These are phyloP conservation scores for Drosophila kanekoi DNA, from an alignment of 2,888 invertebrate genomes.

Conservation along the genomic window DNA sequence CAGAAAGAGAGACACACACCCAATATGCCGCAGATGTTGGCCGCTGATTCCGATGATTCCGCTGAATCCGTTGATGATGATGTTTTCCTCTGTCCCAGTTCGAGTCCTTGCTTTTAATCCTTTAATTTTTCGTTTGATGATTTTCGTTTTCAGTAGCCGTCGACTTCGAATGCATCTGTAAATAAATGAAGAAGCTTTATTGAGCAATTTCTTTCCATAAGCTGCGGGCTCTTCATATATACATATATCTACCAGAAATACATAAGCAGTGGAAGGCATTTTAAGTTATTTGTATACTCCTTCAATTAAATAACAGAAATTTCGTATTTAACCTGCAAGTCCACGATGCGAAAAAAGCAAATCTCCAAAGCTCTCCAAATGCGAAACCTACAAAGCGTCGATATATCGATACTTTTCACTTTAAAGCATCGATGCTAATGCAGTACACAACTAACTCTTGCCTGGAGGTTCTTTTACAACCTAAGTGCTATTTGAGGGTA, in stretches of 20 bases:
- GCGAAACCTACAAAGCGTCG: neutral
- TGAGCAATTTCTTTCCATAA: conserved; percentile 1
- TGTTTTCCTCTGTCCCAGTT: neutral
- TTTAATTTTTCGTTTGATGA: conserved; percentile 35
- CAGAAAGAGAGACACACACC: conserved; percentile 25
- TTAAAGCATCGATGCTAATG: neutral
- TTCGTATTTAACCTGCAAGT: neutral
- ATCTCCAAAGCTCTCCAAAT: conserved; percentile 1
- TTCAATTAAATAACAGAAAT: neutral
- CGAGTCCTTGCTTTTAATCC: conserved; percentile 29
- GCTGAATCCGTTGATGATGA: conserved; percentile 9
- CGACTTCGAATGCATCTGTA: conserved; percentile 40
- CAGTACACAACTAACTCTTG: too few species aligned
- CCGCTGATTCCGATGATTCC: conserved; percentile 12
- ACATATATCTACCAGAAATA: neutral
- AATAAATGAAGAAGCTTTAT: conserved; percentile 16
- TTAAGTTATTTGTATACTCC: neutral
- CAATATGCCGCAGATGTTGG: conserved; percentile 48
- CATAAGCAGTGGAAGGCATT: neutral
- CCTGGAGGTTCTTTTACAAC: too few species aligned
- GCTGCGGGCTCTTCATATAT: neutral
- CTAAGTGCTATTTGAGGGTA: too few species aligned
- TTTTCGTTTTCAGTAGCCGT: conserved; percentile 3
- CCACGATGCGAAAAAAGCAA: neutral
- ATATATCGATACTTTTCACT: neutral